phyloP scores from a whole-genome alignment of 92 coral and sea anemone genomes.

The Paragorgia papillata region DNA sequence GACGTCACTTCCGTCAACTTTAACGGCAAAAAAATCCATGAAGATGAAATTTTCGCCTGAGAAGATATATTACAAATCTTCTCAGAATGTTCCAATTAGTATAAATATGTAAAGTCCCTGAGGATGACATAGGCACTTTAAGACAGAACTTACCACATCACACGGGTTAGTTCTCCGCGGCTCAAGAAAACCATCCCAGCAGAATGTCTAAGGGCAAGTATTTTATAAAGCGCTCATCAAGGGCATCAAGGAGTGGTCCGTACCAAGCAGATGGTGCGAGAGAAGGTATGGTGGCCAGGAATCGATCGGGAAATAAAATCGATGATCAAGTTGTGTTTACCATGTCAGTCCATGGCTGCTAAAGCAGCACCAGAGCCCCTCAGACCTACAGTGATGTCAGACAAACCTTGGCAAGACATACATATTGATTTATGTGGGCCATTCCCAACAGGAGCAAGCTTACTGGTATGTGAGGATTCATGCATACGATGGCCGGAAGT shows the following conservation, averaged over 20 bases:
- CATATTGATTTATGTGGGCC: constrained; percentile 29
- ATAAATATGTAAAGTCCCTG: too few species aligned
- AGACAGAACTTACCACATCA: constrained; percentile 19
- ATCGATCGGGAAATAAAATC: constrained; percentile 7
- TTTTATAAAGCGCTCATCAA: constrained; percentile 19
- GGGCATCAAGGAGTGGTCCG: constrained; percentile 22
- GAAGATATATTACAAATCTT: too few species aligned
- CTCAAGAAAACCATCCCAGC: constrained; percentile 3
- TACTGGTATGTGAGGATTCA: not conserved
- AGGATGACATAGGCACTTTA: too few species aligned
- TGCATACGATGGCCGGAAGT: constrained; percentile 21
- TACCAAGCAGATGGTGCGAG: constrained; percentile 43
- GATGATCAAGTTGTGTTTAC: constrained; percentile 27
- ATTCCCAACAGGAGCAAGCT: too few species aligned
- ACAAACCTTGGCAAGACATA: constrained; percentile 32
- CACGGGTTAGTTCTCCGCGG: constrained; percentile 34
- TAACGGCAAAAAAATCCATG: too few species aligned
- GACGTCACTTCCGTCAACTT: too few species aligned
- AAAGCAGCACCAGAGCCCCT: constrained; percentile 28
- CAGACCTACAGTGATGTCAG: constrained; percentile 27
- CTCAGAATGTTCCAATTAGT: too few species aligned
- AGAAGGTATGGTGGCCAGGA: too few species aligned
- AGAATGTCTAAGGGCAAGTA: constrained; percentile 9
- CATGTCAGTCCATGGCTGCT: constrained; percentile 38
- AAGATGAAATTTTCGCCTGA: too few species aligned